phyloP scores from a whole-genome alignment of 2,113 vertebrate species.

The Actenoides lindsayi region DNA sequence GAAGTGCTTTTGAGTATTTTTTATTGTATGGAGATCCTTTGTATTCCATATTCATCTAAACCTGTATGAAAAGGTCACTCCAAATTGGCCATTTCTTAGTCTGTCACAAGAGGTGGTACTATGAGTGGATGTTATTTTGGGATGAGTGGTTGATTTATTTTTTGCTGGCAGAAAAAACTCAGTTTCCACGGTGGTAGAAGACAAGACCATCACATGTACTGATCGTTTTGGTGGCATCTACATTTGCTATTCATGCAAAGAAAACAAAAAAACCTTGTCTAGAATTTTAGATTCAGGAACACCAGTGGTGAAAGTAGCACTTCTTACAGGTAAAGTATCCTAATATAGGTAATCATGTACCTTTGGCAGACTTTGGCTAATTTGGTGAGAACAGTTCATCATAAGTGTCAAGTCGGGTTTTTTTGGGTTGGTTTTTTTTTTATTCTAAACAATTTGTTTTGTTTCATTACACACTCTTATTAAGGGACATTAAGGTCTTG shows the following conservation, averaged over 20 bases:
- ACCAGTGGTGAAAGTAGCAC: not conserved
- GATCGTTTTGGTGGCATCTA: not conserved
- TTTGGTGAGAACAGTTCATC: not conserved
- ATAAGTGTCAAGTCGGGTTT: not conserved
- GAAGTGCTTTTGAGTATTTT: not conserved
- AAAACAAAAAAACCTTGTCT: not conserved
- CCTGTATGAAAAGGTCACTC: not conserved
- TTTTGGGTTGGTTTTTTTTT: not conserved
- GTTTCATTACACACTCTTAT: not conserved
- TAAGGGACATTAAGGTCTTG: not conserved
- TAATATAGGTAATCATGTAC: not conserved
- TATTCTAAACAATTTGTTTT: not conserved
- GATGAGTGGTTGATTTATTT: not conserved
- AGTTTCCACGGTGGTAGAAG: not conserved
- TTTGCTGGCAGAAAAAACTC: not conserved
- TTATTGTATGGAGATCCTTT: not conserved
- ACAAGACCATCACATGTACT: not conserved
- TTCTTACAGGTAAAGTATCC: not conserved
- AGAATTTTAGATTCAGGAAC: not conserved
- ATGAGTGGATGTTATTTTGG: not conserved
- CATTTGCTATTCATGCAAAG: not conserved
- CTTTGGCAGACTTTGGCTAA: not conserved
- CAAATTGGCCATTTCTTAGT: not conserved
- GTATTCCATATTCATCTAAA: not conserved
- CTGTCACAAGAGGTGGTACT: not conserved